Evolutionary conservation across 2,888 invertebrate species (phyloP).

Genomic region (Heliconius aoede): DNA sequence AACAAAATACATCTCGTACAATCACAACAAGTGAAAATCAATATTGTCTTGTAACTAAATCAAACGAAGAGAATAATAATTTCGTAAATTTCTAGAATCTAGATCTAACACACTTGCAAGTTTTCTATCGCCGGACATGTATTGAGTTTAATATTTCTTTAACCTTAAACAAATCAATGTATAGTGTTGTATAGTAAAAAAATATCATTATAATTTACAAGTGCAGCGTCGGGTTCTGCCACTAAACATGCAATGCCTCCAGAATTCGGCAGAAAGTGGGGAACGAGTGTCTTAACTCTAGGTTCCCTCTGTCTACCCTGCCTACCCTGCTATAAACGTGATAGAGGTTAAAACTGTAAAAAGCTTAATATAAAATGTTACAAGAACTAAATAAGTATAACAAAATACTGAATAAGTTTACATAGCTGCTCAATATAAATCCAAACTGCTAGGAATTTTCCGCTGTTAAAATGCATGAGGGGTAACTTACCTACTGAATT

Average conservation of each 20-base stretch:
- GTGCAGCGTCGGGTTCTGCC: too few relatives aligned
- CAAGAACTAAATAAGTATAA: background rate
- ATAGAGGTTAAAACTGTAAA: too few relatives aligned
- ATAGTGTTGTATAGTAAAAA: background rate
- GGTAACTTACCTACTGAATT: background rate
- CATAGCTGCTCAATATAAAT: background rate
- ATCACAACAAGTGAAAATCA: too few relatives aligned
- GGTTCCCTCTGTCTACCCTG: too few relatives aligned
- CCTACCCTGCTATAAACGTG: too few relatives aligned
- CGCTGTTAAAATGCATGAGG: conserved; percentile 7
- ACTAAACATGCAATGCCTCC: too few relatives aligned
- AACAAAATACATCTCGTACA: too few relatives aligned
- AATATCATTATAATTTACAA: background rate
- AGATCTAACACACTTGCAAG: background rate
- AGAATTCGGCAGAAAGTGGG: too few relatives aligned
- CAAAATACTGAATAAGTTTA: background rate
- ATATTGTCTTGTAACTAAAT: too few relatives aligned
- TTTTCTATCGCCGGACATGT: background rate
- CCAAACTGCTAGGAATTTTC: background rate
- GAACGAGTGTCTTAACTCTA: too few relatives aligned
- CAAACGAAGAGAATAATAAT: too few relatives aligned
- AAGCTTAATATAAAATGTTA: background rate
- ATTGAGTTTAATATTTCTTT: background rate
- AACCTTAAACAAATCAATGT: background rate
- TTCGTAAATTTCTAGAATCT: background rate